Conservation (phyloP, 2,113 vertebrate genomes). For the Bungarus multicinctus region DNA sequence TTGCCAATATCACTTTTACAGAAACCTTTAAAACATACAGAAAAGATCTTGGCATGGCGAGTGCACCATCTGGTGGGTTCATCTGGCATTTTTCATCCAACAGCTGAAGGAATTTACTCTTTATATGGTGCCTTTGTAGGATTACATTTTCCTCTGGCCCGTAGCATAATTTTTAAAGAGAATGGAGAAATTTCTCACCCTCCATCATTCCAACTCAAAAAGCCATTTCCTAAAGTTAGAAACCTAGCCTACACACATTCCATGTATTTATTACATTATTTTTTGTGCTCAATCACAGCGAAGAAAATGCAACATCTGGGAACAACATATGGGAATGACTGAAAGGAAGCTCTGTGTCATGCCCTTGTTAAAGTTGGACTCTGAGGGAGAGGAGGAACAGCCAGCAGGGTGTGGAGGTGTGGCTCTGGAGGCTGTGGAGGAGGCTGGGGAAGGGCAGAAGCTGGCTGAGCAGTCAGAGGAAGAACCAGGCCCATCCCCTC, state of each 20-base stretch:
- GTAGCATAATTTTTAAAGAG: not conserved
- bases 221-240: not conserved
- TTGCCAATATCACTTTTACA: not conserved
- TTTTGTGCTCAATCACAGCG: not conserved
- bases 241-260: too few species aligned
- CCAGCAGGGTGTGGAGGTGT: too few species aligned
- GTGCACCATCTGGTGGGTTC: constrained; percentile 50
- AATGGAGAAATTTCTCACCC: fast-evolving
- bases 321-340: not conserved
- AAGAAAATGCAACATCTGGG: not conserved
- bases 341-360: not conserved
- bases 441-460: too few species aligned
- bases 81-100: not conserved
- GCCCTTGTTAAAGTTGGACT: too few species aligned
- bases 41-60: constrained; percentile 12
- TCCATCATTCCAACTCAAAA: not conserved
- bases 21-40: not conserved
- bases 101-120: not conserved
- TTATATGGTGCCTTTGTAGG: not conserved
- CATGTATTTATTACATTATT: not conserved
- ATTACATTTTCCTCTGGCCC: not conserved
- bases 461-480: too few species aligned
- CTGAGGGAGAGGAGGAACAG: too few species aligned
- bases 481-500: too few species aligned
- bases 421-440: too few species aligned